These are phyloP conservation scores for Chelon auratus DNA, from an alignment of 2,797 vertebrate genomes.

Conservation along the genomic window DNA sequence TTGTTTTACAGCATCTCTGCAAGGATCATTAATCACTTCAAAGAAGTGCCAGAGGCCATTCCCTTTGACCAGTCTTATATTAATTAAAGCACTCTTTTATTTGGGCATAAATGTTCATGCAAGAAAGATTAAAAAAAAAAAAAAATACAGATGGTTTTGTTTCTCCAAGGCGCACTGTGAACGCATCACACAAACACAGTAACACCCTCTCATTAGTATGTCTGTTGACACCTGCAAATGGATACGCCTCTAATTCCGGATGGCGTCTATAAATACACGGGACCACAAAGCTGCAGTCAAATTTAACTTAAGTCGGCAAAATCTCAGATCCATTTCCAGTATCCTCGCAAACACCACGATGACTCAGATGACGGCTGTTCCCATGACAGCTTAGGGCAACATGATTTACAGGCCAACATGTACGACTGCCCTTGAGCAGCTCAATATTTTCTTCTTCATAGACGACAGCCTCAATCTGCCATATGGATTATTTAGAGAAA, in stretches of 20 bases:
- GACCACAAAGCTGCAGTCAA: slow-evolving; percentile 45
- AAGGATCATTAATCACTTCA: slow-evolving; percentile 27
- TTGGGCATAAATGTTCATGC: slow-evolving; percentile 1
- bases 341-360: slow-evolving; percentile 65
- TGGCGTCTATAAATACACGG: slow-evolving; percentile 41
- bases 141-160: slow-evolving; percentile 2
- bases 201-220: slow-evolving; percentile 23
- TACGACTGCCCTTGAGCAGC: slow-evolving; percentile 67
- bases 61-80: slow-evolving; percentile 19
- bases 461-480: slow-evolving; percentile 28
- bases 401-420: slow-evolving; percentile 74
- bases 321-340: slow-evolving; percentile 46
- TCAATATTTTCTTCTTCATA: slow-evolving; percentile 33
- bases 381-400: slow-evolving; percentile 67
- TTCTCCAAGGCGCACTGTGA: slow-evolving; percentile 9
- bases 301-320: slow-evolving; percentile 59
- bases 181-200: slow-evolving; percentile 2
- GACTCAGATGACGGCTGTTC: slow-evolving; percentile 65
- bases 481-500: slow-evolving; percentile 18
- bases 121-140: slow-evolving; percentile 28
- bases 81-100: slow-evolving; percentile 6
- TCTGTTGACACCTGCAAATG: slow-evolving; percentile 26
- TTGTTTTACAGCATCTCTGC: slow-evolving; percentile 25
- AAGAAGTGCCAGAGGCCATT: slow-evolving; percentile 12
- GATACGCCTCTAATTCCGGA: slow-evolving; percentile 11